Evolutionary conservation across 2,888 invertebrate species (phyloP).

Genomic region (Spisula subtruncata): DNA sequence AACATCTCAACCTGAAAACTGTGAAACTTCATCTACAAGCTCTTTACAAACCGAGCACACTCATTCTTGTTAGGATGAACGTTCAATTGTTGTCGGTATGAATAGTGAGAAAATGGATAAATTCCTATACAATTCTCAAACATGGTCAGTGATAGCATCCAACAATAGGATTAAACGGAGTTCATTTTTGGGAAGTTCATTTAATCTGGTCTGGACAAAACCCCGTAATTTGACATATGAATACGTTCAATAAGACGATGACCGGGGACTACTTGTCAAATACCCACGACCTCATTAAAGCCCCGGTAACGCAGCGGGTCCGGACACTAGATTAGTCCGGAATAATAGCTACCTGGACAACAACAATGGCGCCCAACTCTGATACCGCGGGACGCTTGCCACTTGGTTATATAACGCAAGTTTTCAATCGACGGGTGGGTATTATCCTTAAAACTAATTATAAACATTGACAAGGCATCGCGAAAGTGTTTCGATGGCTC

Average conservation of each 20-base stretch:
- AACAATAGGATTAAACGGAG: slow-evolving; percentile 72
- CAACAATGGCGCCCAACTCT: slow-evolving; percentile 62
- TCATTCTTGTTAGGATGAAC: slow-evolving; percentile 51
- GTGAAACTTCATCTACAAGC: slow-evolving; percentile 50
- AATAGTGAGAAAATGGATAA: slow-evolving; percentile 69
- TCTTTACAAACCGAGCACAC: slow-evolving; percentile 49
- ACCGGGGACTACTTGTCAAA: slow-evolving; percentile 69
- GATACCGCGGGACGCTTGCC: slow-evolving; percentile 51
- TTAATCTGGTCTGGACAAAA: slow-evolving; percentile 72
- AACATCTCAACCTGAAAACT: slow-evolving; percentile 47
- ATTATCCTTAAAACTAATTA: slow-evolving; percentile 74
- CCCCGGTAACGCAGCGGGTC: slow-evolving; percentile 66
- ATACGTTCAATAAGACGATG: slow-evolving; percentile 70
- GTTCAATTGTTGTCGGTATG: slow-evolving; percentile 59
- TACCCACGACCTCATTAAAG: slow-evolving; percentile 72
- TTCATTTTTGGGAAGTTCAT: slow-evolving; percentile 72
- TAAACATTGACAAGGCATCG: slow-evolving; percentile 64
- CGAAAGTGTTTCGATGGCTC: slow-evolving; percentile 49
- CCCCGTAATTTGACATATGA: slow-evolving; percentile 75
- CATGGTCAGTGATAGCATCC: slow-evolving; percentile 58
- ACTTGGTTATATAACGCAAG: slow-evolving; percentile 67
- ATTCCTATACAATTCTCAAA: slow-evolving; percentile 66
- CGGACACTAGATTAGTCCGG: slow-evolving; percentile 71
- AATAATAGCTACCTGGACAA: slow-evolving; percentile 64
- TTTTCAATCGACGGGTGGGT: slow-evolving; percentile 64